Base-by-base conservation (phyloP, 2,113 vertebrate species). In the Macquaria ambigua region DNA sequence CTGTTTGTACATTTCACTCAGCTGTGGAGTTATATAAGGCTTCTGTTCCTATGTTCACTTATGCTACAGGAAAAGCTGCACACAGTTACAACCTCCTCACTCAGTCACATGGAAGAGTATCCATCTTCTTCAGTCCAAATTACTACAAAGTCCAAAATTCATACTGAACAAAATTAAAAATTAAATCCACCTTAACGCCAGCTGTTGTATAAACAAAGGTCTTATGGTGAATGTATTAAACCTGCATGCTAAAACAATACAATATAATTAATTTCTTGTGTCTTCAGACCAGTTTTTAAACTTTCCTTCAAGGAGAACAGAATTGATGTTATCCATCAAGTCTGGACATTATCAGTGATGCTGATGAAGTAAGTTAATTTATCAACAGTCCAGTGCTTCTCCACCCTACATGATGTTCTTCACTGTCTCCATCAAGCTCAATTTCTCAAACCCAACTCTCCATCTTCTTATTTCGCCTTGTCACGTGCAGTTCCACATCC, bases 401-500 rank as follows among this genome's bases (percentile, higher is more conserved):
- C 4, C 64, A 39, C 20, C 58, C 55, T 3, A 15, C 62, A 43
- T 41, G 9, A 31, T 16, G 21, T 70, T 70, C 23, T 58, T 23
- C 50, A 71, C 50, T 64, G 59, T 74, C 56, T 52, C 75, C 76
- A 59, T 64, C 70, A 34, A 53, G 70, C 43, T 79, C 50, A 58
- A 9, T 63, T 56, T 43, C 55, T 77, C 68, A 67, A 53, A 7
- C 67, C 39, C 3, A 0, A 5, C 80, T 41, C 6, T 39, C 8
- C 5, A 7, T 11, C 10, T 15, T 8, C 66, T 71, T 0, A 5
- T 37, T 43, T 34, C 20, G 0, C 48, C 15, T 39, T 0, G 20
- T 79, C 90, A 85, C 69, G 28, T 61, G 77, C 59, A 37, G 39
- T 48, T 62, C 82, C 31, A 11, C 75, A 8, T 79, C 74, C 37